phyloP scores from a whole-genome alignment of 2,113 vertebrate species.

The Oenanthe melanoleuca region DNA sequence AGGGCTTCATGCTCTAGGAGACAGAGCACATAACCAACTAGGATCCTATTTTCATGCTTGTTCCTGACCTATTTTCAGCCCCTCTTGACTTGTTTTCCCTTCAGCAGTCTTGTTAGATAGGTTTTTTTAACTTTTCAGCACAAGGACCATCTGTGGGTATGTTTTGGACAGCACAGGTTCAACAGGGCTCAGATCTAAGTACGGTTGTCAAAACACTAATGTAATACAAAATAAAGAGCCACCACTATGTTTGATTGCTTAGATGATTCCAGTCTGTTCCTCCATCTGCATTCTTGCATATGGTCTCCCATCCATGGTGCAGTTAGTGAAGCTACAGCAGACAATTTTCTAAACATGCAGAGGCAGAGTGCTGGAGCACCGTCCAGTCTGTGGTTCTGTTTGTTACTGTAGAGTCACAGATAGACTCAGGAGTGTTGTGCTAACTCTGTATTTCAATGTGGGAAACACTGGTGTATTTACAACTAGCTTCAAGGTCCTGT shows the following conservation, averaged over 20 bases:
- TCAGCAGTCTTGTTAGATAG: not conserved
- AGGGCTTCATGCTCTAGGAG: not conserved
- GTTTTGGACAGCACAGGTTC: not conserved
- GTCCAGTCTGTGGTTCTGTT: not conserved
- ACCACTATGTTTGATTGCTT: not conserved
- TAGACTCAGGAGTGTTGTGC: not conserved
- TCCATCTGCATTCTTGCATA: constrained; percentile 42
- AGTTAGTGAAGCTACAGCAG: not conserved
- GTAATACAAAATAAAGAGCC: not conserved
- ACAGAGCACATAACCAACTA: not conserved
- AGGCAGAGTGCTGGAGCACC: not conserved
- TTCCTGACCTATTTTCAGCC: not conserved
- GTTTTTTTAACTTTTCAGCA: constrained; percentile 2
- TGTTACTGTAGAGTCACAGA: not conserved
- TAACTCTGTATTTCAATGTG: accelerated
- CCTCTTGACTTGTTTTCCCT: not conserved
- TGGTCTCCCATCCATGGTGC: not conserved
- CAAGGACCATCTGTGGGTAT: not conserved
- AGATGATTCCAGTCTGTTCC: constrained; percentile 1
- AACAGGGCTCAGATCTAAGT: not conserved
- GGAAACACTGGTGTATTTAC: not conserved
- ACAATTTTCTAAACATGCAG: accelerated
- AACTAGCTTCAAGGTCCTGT: not conserved
- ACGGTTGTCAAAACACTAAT: not conserved
- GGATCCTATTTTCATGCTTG: not conserved